Evolutionary conservation across 2,113 vertebrate species (phyloP).

Genomic region (Chlamydotis undulata): DNA sequence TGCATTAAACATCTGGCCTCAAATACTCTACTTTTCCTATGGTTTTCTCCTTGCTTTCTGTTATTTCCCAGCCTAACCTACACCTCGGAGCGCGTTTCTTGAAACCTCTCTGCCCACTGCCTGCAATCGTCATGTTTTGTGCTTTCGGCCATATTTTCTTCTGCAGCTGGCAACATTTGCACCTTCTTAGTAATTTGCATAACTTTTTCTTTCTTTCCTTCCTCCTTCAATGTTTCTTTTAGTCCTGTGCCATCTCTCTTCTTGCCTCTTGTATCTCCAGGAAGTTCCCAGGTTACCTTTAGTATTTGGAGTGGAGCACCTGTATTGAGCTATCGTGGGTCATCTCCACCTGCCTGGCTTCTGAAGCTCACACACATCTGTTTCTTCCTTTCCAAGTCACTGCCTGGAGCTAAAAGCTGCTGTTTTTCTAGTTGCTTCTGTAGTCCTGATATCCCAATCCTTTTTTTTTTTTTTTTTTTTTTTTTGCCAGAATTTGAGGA

Average conservation of each 20-base stretch:
- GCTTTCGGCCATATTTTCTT: background rate
- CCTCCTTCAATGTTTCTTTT: background rate
- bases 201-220: background rate
- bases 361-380: background rate
- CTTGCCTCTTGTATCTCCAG: background rate
- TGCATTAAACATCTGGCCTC: background rate
- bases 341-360: fast-evolving
- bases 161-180: background rate
- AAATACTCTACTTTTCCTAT: background rate
- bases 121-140: background rate
- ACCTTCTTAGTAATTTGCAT: background rate
- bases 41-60: background rate
- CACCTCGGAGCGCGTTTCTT: background rate
- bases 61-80: background rate
- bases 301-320: background rate
- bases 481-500: background rate
- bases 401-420: background rate
- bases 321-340: background rate
- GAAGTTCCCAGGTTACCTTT: background rate
- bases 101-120: background rate
- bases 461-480: background rate
- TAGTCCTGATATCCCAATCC: background rate
- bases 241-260: background rate
- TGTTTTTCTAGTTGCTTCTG: background rate
- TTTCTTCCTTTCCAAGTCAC: background rate